phyloP scores from a whole-genome alignment of 2,888 invertebrate species.

The Acrocyrtus sp. region DNA sequence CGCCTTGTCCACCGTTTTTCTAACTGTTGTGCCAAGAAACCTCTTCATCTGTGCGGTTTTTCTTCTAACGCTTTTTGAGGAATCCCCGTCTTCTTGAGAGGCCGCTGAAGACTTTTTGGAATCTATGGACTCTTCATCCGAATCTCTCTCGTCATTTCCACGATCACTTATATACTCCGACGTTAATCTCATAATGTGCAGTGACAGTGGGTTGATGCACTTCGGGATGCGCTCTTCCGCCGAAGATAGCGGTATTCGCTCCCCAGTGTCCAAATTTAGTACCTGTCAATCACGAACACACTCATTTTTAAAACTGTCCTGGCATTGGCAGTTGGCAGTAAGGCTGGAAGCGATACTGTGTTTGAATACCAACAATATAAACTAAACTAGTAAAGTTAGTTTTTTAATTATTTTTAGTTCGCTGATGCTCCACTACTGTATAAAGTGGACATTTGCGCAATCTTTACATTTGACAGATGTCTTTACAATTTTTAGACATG shows the following conservation, averaged over 20 bases:
- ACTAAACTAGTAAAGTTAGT: no score
- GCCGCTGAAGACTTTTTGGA: conserved; percentile 72
- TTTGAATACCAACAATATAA: no score
- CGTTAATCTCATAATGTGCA: conserved; percentile 93
- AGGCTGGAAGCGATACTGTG: no score
- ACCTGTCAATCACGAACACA: no score
- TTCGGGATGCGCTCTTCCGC: conserved; percentile 93
- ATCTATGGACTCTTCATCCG: conserved; percentile 80
- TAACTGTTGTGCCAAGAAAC: conserved; percentile 84
- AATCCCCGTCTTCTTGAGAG: conserved; percentile 69
- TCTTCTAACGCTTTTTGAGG: conserved; percentile 67
- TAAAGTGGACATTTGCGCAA: no score
- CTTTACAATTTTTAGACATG: no score
- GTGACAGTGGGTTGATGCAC: conserved; percentile 91
- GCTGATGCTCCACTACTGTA: no score
- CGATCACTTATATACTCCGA: conserved; percentile 79
- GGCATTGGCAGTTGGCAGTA: no score
- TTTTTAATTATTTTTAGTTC: no score
- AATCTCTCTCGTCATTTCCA: conserved; percentile 75
- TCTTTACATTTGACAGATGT: no score
- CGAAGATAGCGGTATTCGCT: conserved; percentile 91
- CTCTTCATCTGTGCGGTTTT: conserved; percentile 66
- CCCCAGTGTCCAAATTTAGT: conserved; percentile 76
- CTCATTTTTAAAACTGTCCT: no score
- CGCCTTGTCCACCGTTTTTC: conserved; percentile 90